Percentiles rank a stretch among this genome's conserved stretches.
These are phyloP conservation scores for Coremacera marginata DNA, from an alignment of 2,888 invertebrate genomes.

Conservation along the genomic window DNA sequence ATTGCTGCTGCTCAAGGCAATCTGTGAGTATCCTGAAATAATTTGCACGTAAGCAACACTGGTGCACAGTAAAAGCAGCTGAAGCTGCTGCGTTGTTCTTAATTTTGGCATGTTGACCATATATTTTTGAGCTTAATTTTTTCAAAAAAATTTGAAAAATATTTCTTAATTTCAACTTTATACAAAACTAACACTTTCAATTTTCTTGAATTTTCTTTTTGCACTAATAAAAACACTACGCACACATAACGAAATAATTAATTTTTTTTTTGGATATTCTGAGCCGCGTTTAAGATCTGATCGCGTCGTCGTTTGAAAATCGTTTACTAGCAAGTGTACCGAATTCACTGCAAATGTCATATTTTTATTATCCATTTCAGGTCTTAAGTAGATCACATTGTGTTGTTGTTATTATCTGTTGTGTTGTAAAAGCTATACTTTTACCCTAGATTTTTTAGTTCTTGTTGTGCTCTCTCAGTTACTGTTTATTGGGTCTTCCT, in stretches of 20 bases:
- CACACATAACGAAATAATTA: no score
- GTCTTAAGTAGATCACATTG: background rate
- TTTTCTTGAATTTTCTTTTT: background rate
- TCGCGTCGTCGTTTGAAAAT: constrained; percentile 26
- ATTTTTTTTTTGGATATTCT: no score
- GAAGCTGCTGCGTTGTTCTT: background rate
- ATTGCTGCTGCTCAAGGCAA: constrained; percentile 52
- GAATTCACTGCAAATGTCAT: constrained; percentile 16
- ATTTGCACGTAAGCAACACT: constrained; percentile 1
- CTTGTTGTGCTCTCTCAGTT: background rate
- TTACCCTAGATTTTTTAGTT: constrained; percentile 23
- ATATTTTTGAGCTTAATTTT: background rate
- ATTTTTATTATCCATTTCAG: background rate
- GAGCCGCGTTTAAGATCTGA: background rate
- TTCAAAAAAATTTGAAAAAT: background rate
- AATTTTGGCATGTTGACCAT: background rate
- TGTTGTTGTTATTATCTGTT: no score
- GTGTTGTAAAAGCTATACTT: background rate
- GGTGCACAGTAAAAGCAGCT: background rate
- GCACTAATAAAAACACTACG: no score
- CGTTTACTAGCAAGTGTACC: constrained; percentile 19
- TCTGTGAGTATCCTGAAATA: constrained; percentile 56
- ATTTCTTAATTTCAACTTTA: background rate
- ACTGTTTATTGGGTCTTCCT: constrained; percentile 23
- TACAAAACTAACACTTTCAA: background rate